Base-by-base conservation (phyloP, 2,888 invertebrate species). In the Torymus aiolomorphi region DNA sequence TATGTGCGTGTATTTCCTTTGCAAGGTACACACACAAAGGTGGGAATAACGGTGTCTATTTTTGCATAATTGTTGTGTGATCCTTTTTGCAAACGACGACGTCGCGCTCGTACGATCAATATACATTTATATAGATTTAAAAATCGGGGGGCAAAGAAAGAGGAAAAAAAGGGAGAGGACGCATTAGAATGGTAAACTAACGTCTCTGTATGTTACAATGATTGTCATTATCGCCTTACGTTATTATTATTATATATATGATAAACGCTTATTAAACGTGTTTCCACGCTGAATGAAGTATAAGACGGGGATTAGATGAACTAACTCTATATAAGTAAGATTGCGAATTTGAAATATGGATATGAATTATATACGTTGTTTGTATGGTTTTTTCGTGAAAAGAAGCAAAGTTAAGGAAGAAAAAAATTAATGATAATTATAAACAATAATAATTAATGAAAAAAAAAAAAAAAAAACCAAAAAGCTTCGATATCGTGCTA, bases 31-130 rank as follows among this genome's bases (percentile, higher is more conserved):
- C 42, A 42, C 42, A 42, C 42, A 42, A 42, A 42, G 42, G 8
- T 42, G 42, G 42, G 8, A 42, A 42, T 42, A 8, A 42, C 42
- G 42, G 42, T 42, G 85, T 90, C 88, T 90, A 91, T 90, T 90
- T 91, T 92, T 92, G 91, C 91, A 91, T 92, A 86, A 91, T 89
- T 89, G 91, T 92, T 91, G 91, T 91, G 90, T 91, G 42, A 42
- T 42, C 91, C 90, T 84, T 88, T 73, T 87, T 87, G 86, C 84
- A 86, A 88, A 86, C 86, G 81, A 84, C 84, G 83, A 83, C 80
- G 82, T 84, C 78, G 80, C 79, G 51, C 42, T 42, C 72, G 82
- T 82, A 83, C 82, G 81, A 85, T 77, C 74, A 52, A 49, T 42
- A 42, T 76, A 57, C 69, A 80, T 80, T 80, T 77, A 77, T 74